These are phyloP conservation scores for Seriola quinqueradiata DNA, from an alignment of 2,113 vertebrate species.

Conservation along the genomic window DNA sequence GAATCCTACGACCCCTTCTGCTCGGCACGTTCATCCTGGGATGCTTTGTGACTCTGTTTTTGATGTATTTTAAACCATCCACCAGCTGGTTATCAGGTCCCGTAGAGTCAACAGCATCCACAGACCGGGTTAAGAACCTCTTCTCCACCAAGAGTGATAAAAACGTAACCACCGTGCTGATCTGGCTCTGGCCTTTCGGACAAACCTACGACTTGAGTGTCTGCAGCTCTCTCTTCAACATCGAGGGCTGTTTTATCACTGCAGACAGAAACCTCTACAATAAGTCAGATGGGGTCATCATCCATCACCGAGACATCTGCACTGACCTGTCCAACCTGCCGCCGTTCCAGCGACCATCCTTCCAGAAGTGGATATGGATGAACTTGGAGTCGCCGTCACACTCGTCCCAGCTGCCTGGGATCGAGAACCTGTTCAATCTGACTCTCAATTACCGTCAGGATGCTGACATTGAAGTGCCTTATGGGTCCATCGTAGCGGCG, in stretches of 20 bases:
- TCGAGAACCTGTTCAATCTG: slow-evolving; percentile 95
- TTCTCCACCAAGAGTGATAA: slow-evolving; percentile 90
- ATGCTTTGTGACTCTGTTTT: slow-evolving; percentile 95
- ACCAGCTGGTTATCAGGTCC: slow-evolving; percentile 93
- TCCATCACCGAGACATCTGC: slow-evolving; percentile 95
- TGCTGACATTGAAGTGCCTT: slow-evolving; percentile 98
- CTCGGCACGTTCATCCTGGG: slow-evolving; percentile 91
- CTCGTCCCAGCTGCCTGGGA: slow-evolving; percentile 91
- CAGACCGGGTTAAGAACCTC: slow-evolving; percentile 91
- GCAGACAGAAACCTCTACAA: slow-evolving; percentile 93
- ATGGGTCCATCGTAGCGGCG: slow-evolving; percentile 92
- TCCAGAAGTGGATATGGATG: slow-evolving; percentile 99
- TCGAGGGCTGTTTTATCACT: slow-evolving; percentile 93
- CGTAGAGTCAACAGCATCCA: slow-evolving; percentile 91
- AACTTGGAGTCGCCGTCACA: slow-evolving; percentile 97
- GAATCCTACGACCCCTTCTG: slow-evolving; percentile 95
- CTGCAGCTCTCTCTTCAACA: slow-evolving; percentile 93
- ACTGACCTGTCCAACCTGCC: slow-evolving; percentile 95
- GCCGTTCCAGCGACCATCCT: slow-evolving; percentile 89
- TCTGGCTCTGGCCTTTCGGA: slow-evolving; percentile 98
- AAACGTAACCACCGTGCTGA: slow-evolving; percentile 93
- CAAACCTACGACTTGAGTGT: slow-evolving; percentile 92
- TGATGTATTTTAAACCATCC: slow-evolving; percentile 97
- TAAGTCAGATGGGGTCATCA: slow-evolving; percentile 93
- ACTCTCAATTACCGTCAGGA: slow-evolving; percentile 95